Conservation (phyloP, 1,140 invertebrate species). For the Condylostylus longicornis region DNA sequence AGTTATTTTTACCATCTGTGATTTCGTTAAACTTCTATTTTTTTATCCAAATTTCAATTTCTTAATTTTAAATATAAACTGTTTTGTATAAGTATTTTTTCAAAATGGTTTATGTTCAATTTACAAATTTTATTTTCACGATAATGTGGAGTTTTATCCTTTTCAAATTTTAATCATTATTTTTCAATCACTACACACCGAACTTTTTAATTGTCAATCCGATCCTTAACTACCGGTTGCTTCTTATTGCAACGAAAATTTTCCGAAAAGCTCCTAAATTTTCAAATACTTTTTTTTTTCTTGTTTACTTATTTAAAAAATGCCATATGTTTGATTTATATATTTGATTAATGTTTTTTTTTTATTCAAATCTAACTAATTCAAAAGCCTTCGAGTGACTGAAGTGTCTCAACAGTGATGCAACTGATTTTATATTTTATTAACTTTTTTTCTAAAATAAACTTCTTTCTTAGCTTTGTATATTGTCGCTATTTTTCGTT, state of each 20-base stretch:
- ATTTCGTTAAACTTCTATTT: no score
- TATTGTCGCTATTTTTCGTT: no score
- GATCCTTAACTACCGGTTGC: no score
- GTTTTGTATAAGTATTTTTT: no score
- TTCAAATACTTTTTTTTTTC: constrained; percentile 3
- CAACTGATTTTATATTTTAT: constrained; percentile 32
- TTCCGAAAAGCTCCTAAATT: not conserved
- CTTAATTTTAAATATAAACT: no score
- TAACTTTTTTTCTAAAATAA: not conserved
- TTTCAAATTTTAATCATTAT: not conserved
- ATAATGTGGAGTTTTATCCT: no score
- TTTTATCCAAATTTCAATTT: no score
- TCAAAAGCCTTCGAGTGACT: constrained; percentile 27
- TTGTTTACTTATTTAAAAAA: not conserved
- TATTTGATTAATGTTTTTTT: constrained; percentile 1
- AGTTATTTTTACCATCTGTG: no score
- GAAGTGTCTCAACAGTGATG: constrained; percentile 33
- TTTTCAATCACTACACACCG: not conserved
- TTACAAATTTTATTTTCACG: no score
- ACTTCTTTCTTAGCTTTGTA: no score
- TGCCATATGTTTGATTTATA: constrained; percentile 1
- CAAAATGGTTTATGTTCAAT: no score
- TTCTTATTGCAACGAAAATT: no score
- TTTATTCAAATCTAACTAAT: constrained; percentile 8
- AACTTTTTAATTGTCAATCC: not conserved